phyloP scores from a whole-genome alignment of 2,113 vertebrate genomes.

The Genyomyrus donnyi region DNA sequence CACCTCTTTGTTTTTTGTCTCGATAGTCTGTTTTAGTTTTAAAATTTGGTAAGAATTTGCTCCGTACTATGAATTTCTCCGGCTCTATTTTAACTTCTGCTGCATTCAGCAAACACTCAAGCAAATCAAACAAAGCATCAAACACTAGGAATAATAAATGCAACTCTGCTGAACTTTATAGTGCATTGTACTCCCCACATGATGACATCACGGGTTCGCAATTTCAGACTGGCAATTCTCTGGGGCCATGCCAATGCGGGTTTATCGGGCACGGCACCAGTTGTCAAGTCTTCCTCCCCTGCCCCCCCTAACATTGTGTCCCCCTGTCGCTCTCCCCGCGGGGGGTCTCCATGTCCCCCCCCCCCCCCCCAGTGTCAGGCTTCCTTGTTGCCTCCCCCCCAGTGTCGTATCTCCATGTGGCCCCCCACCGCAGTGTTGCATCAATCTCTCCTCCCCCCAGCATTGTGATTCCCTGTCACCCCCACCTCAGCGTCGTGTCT shows the following conservation, averaged over 20 bases:
- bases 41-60: neutral
- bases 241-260: neutral
- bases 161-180: neutral
- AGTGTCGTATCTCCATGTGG: neutral
- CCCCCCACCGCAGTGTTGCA: neutral
- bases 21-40: neutral
- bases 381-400: neutral
- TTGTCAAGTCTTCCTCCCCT: too few relatives aligned
- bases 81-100: too few relatives aligned
- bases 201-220: too few relatives aligned
- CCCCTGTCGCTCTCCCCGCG: too few relatives aligned
- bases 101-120: too few relatives aligned
- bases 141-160: neutral
- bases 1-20: neutral
- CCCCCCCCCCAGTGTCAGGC: neutral
- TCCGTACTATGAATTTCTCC: neutral
- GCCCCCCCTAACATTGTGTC: too few relatives aligned
- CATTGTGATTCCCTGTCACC: neutral
- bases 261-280: too few relatives aligned
- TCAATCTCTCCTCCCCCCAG: neutral
- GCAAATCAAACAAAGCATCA: neutral
- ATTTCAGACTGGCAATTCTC: neutral
- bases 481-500: neutral
- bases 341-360: too few relatives aligned
- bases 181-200: neutral